Conservation (phyloP, 2,797 vertebrate genomes). For the Danio albolineatus region DNA sequence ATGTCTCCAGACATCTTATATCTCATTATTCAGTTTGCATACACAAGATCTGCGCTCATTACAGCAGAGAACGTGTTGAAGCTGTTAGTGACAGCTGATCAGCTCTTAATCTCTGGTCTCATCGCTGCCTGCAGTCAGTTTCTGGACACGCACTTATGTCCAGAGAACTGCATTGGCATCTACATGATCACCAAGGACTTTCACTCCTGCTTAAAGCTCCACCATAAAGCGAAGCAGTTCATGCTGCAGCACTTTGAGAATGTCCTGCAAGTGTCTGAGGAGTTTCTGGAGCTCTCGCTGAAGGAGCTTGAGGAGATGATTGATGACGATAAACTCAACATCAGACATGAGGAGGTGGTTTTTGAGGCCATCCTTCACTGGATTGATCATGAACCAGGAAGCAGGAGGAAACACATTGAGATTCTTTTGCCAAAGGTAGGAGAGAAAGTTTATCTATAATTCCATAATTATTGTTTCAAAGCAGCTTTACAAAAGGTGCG, state of each 20-base stretch:
- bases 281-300: slow-evolving; percentile 71
- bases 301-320: slow-evolving; percentile 76
- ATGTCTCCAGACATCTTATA: slow-evolving; percentile 57
- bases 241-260: slow-evolving; percentile 83
- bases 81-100: slow-evolving; percentile 78
- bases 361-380: slow-evolving; percentile 61
- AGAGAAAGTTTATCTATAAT: neutral
- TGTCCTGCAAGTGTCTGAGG: slow-evolving; percentile 69
- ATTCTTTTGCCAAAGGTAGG: slow-evolving; percentile 64
- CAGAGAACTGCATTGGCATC: slow-evolving; percentile 84
- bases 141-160: slow-evolving; percentile 73
- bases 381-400: slow-evolving; percentile 45
- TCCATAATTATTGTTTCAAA: too few species aligned
- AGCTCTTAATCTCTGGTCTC: slow-evolving; percentile 76
- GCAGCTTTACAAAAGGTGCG: too few species aligned
- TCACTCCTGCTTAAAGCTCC: slow-evolving; percentile 70
- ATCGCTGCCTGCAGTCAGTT: slow-evolving; percentile 77
- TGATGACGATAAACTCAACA: slow-evolving; percentile 80
- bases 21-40: slow-evolving; percentile 80
- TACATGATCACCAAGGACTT: slow-evolving; percentile 72
- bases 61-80: slow-evolving; percentile 73
- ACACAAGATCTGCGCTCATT: slow-evolving; percentile 74
- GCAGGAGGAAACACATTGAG: slow-evolving; percentile 8
- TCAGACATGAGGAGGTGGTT: slow-evolving; percentile 70
- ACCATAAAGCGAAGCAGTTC: slow-evolving; percentile 71